phyloP scores from a whole-genome alignment of 2,113 vertebrate species.

The Pogona vitticeps region DNA sequence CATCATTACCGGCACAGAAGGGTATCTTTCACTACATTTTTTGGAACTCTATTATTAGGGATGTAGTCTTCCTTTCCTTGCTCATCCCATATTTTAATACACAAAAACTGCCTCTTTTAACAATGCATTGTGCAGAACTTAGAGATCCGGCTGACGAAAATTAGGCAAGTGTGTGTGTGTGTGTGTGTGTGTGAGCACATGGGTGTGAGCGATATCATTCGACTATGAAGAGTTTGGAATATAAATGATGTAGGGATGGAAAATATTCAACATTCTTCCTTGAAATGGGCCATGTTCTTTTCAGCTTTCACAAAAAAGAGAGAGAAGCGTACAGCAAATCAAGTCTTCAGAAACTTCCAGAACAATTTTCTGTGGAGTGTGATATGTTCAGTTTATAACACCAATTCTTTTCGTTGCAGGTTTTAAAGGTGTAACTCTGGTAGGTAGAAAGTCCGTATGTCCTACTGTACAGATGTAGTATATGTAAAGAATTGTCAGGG shows the following conservation, averaged over 20 bases:
- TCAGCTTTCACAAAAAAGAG: not conserved
- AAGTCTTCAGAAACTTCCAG: not conserved
- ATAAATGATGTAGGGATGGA: not conserved
- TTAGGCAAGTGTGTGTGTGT: not conserved
- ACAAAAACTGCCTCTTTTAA: constrained; percentile 21
- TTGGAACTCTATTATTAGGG: constrained; percentile 20
- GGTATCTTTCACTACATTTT: constrained; percentile 17
- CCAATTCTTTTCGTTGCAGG: not conserved
- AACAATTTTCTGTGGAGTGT: not conserved
- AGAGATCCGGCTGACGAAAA: constrained; percentile 3
- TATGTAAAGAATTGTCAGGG: not conserved
- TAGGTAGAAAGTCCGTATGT: not conserved
- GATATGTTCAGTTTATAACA: not conserved
- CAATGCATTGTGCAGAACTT: not conserved
- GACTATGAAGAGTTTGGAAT: constrained; percentile 10
- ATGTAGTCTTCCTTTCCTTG: constrained; percentile 5
- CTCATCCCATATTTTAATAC: constrained; percentile 14
- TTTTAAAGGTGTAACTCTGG: not conserved
- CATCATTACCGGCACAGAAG: constrained; percentile 20
- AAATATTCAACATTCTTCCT: not conserved
- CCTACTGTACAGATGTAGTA: not conserved
- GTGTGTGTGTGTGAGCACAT: not conserved
- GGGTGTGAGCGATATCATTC: not conserved
- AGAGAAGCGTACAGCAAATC: not conserved
- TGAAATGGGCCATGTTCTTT: constrained; percentile 1